Percentiles rank a stretch among this genome's conserved stretches.
Conservation (phyloP, 2,888 invertebrate species). For the Noctua janthe region DNA sequence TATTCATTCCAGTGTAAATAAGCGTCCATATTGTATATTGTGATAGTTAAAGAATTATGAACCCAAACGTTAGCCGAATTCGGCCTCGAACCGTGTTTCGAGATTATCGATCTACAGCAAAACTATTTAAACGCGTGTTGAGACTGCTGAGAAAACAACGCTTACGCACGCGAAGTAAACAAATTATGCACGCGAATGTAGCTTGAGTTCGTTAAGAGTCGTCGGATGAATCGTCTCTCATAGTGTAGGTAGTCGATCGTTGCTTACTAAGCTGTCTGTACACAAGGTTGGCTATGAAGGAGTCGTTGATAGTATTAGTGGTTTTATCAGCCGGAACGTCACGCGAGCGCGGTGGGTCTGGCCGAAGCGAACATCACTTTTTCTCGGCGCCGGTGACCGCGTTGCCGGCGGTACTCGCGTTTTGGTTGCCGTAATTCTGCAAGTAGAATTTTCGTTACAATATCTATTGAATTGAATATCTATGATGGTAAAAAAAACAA, state of each 20-base stretch:
- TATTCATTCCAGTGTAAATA: neutral
- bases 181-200: neutral
- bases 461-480: neutral
- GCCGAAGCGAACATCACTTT: slow-evolving; percentile 74
- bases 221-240: slow-evolving; percentile 41
- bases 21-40: slow-evolving; percentile 5
- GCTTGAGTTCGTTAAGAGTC: slow-evolving; percentile 21
- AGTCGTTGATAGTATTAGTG: slow-evolving; percentile 26
- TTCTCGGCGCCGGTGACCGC: slow-evolving; percentile 75
- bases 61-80: neutral
- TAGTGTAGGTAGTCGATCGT: slow-evolving; percentile 23
- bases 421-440: slow-evolving; percentile 81
- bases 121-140: neutral
- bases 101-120: neutral
- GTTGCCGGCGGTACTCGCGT: slow-evolving; percentile 62
- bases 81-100: neutral
- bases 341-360: slow-evolving; percentile 17
- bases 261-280: slow-evolving; percentile 16
- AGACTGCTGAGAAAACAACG: neutral
- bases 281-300: slow-evolving; percentile 22
- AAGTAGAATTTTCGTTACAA: neutral
- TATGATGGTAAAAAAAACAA: neutral
- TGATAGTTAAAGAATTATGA: slow-evolving; percentile 3
- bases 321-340: slow-evolving; percentile 30
- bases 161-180: neutral